Evolutionary conservation across 2,113 vertebrate genomes (phyloP), one percentile per base, ranked within the genome.

Genomic region (Lonchura striata): DNA sequence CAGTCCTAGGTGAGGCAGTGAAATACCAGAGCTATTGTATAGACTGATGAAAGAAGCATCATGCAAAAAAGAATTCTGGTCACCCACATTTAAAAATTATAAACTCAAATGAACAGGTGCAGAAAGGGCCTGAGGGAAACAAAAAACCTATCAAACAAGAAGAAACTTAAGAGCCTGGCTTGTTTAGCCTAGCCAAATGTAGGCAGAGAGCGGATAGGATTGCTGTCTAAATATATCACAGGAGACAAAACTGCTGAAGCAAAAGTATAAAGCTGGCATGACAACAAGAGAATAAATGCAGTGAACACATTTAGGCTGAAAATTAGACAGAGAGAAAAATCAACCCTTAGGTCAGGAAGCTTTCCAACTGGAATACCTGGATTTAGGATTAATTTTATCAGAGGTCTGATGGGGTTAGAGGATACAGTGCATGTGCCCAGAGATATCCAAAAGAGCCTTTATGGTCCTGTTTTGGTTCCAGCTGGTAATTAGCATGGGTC

Each of bases 191-290:
- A 77, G 82, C 79, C 90, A 93, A 97, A 96, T 63, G 90, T 52
- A 93, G 92, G 82, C 94, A 93, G 86, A 54, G 86, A 57, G 69
- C 2, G 0, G 91, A 96, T 95, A 97, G 80, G 76, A 93, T 97
- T 94, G 94, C 95, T 90, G 79, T 92, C 92, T 96, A 96, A 95
- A 97, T 97, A 96, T 97, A 97, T 90, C 95, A 81, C 94, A 81
- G 68, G 86, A 97, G 95, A 96, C 90, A 95, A 92, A 94, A 95
- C 80, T 92, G 90, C 92, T 93, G 90, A 92, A 92, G 92, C 82
- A 90, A 86, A 95, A 93, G 71, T 66, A 77, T 77, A 93, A 88
- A 61, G 82, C 88, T 93, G 86, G 71, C 80, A 92, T 3, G 2
- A 95, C 68, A 92, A 56, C 35, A 90, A 33, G 59, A 86, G 82